These are phyloP conservation scores for Coptodon rendalli DNA, from an alignment of 2,113 vertebrate genomes.

Conservation along the genomic window DNA sequence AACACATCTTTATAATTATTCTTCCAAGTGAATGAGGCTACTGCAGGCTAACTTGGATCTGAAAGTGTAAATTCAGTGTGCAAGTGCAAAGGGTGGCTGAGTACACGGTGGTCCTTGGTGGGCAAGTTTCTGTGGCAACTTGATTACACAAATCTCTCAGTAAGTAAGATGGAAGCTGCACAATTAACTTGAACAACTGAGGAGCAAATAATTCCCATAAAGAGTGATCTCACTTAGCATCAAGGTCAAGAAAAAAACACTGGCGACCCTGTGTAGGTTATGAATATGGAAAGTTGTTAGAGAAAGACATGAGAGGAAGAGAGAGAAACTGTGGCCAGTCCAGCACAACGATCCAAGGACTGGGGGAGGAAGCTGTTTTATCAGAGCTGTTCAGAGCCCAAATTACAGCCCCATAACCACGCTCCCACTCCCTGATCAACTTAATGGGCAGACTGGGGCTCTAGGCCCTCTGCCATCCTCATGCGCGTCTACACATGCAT, in stretches of 20 bases:
- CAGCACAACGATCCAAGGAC: background rate
- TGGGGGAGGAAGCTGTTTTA: slow-evolving; percentile 19
- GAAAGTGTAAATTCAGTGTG: background rate
- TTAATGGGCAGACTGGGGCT: slow-evolving; percentile 48
- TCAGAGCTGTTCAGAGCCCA: slow-evolving; percentile 53
- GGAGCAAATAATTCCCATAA: background rate
- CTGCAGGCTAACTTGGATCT: background rate
- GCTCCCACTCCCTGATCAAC: slow-evolving; percentile 44
- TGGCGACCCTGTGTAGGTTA: background rate
- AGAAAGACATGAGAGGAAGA: background rate
- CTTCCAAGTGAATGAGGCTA: background rate
- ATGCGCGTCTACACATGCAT: background rate
- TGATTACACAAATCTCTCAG: slow-evolving; percentile 6
- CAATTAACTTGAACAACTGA: background rate
- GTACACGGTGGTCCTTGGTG: background rate
- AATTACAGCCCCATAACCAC: slow-evolving; percentile 48
- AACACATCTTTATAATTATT: background rate
- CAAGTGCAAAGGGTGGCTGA: background rate
- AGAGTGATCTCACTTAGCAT: slow-evolving; percentile 9
- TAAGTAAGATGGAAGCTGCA: background rate
- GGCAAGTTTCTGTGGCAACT: background rate
- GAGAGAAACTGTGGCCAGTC: background rate
- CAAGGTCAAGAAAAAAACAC: slow-evolving; percentile 3
- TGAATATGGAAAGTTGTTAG: background rate
- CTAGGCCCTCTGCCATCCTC: slow-evolving; percentile 22